phyloP scores from a whole-genome alignment of 2,113 vertebrate genomes.

The Vireo altiloquus region DNA sequence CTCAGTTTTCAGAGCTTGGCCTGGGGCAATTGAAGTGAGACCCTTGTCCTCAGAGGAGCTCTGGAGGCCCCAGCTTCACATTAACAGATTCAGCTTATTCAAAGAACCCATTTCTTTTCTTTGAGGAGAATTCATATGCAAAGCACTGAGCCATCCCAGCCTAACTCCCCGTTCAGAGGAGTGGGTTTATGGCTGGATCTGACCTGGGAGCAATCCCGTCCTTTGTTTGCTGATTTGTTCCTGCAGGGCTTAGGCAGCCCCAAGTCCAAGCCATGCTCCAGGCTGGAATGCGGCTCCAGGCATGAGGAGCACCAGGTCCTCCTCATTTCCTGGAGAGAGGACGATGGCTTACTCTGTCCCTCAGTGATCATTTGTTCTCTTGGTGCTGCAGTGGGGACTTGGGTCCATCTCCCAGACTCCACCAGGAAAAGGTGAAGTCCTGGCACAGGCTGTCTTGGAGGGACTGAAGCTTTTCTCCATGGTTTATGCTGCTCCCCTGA shows the following conservation, averaged over 20 bases:
- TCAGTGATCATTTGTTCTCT: neutral
- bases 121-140: slow-evolving; percentile 55
- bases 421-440: neutral
- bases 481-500: slow-evolving; percentile 4
- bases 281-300: neutral
- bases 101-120: slow-evolving; percentile 48
- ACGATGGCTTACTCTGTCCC: rapidly evolving
- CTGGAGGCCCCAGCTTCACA: slow-evolving; percentile 30
- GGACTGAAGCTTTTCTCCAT: neutral
- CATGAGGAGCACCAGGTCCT: rapidly evolving
- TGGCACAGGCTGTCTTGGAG: neutral
- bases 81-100: slow-evolving; percentile 58
- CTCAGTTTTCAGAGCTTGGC: neutral
- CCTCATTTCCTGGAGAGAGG: neutral
- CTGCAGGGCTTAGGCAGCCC: neutral
- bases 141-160: neutral
- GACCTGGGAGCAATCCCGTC: neutral
- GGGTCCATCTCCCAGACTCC: neutral
- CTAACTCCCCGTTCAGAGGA: neutral
- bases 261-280: rapidly evolving
- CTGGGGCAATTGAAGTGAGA: neutral
- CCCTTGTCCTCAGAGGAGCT: slow-evolving; percentile 30
- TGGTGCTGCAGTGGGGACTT: neutral
- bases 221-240: slow-evolving; percentile 30
- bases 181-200: neutral